phyloP scores from a whole-genome alignment of 1,140 invertebrate genomes.

The Scaptomyza graminum region DNA sequence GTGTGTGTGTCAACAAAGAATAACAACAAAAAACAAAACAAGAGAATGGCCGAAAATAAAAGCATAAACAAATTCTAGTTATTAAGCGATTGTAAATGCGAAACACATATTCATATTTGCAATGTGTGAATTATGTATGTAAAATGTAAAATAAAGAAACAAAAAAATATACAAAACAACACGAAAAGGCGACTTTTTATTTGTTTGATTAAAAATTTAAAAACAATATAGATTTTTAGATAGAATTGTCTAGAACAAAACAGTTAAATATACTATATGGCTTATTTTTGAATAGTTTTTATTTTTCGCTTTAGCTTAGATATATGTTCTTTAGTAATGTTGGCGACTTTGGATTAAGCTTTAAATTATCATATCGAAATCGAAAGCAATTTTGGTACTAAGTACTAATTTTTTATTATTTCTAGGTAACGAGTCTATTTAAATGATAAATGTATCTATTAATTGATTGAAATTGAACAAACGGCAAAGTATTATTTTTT shows the following conservation, averaged over 20 bases:
- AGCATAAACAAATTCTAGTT: conserved; percentile 72
- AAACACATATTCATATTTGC: conserved; percentile 70
- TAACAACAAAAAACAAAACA: conserved; percentile 30
- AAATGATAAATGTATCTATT: conserved; percentile 46
- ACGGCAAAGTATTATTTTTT: conserved; percentile 22
- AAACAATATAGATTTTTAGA: no score
- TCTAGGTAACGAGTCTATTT: conserved; percentile 56
- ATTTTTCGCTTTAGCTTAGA: conserved; percentile 55
- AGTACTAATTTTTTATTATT: no score
- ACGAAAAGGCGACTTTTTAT: conserved; percentile 10
- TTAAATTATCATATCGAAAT: conserved; percentile 40
- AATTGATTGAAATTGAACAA: conserved; percentile 37
- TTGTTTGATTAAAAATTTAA: background rate
- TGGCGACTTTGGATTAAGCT: conserved; percentile 28
- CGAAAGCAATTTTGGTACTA: conserved; percentile 31
- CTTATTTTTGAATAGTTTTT: conserved; percentile 58
- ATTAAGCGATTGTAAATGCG: conserved; percentile 76
- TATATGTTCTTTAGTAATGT: conserved; percentile 25
- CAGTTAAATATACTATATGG: no score
- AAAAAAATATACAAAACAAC: conserved; percentile 79
- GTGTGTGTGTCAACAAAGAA: conserved; percentile 50
- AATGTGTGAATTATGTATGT: conserved; percentile 75
- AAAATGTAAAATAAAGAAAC: conserved; percentile 81
- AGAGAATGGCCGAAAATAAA: conserved; percentile 61
- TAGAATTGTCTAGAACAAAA: no score